Conservation (phyloP, 37 sponge, comb jelly and placozoan genomes). For the Petrosia ficiformis region DNA sequence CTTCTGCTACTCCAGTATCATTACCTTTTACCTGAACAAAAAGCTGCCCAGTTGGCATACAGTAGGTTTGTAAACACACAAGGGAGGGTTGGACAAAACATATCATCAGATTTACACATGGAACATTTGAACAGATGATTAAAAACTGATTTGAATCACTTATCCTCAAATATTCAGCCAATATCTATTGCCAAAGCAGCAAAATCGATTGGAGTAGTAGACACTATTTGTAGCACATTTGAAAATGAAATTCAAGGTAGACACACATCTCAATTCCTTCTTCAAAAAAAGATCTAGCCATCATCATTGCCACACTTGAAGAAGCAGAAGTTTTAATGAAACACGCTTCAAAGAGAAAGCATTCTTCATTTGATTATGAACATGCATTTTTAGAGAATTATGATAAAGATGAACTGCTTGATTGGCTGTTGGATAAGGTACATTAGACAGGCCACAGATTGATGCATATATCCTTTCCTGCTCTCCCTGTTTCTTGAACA, state of each 20-base stretch:
- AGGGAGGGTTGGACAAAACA: neutral
- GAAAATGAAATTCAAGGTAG: neutral
- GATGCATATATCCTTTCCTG: too few relatives aligned
- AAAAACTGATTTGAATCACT: neutral
- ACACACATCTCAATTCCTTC: too few relatives aligned
- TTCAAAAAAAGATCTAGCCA: too few relatives aligned
- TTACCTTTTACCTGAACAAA: neutral
- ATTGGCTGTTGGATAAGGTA: too few relatives aligned
- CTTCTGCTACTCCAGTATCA: slow-evolving; percentile 9
- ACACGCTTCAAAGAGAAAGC: too few relatives aligned
- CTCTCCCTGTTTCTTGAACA: too few relatives aligned
- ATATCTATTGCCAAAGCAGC: neutral
- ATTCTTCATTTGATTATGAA: too few relatives aligned
- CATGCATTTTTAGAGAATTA: too few relatives aligned
- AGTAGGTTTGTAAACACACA: neutral
- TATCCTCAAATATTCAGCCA: neutral
- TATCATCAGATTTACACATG: neutral
- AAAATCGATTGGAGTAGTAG: neutral
- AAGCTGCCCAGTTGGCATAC: neutral
- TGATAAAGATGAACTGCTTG: too few relatives aligned
- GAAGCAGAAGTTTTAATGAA: too few relatives aligned
- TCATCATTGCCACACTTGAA: too few relatives aligned
- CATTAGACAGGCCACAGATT: too few relatives aligned
- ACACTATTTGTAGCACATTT: neutral
- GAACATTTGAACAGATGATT: neutral